phyloP scores from a whole-genome alignment of 23 tunicate genomes.

The Halocynthia aurantium region DNA sequence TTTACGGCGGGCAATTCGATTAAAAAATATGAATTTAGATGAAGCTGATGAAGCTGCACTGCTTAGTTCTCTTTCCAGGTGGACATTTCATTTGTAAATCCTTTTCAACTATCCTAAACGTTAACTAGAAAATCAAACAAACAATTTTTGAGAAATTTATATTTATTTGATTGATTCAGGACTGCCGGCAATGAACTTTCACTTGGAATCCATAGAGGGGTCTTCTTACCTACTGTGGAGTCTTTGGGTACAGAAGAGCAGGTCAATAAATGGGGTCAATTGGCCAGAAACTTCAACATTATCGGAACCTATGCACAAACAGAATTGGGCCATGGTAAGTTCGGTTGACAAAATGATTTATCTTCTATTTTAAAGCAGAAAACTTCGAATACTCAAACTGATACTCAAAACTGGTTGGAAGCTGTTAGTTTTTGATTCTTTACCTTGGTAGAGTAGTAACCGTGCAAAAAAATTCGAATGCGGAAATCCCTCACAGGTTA shows the following conservation, averaged over 20 bases:
- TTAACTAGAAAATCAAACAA: not conserved
- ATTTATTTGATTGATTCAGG: conserved; percentile 11
- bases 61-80: not conserved
- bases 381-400: too few relatives aligned
- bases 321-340: conserved; percentile 90
- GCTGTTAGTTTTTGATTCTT: too few relatives aligned
- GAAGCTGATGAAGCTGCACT: not conserved
- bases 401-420: too few relatives aligned
- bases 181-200: conserved; percentile 14
- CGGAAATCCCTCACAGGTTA: too few relatives aligned
- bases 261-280: conserved; percentile 70
- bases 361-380: too few relatives aligned
- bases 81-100: not conserved
- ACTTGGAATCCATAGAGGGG: conserved; percentile 51
- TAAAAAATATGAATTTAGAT: conserved; percentile 13
- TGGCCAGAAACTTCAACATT: conserved; percentile 52
- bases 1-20: conserved; percentile 29
- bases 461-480: too few relatives aligned
- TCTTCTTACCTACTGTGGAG: conserved; percentile 50
- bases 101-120: not conserved
- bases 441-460: too few relatives aligned
- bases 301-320: conserved; percentile 95
- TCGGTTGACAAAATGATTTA: too few relatives aligned
- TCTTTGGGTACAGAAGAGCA: conserved; percentile 74
- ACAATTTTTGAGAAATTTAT: not conserved